These are phyloP conservation scores for Chiroxiphia lanceolata DNA, from an alignment of 2,797 vertebrate genomes.

Conservation along the genomic window DNA sequence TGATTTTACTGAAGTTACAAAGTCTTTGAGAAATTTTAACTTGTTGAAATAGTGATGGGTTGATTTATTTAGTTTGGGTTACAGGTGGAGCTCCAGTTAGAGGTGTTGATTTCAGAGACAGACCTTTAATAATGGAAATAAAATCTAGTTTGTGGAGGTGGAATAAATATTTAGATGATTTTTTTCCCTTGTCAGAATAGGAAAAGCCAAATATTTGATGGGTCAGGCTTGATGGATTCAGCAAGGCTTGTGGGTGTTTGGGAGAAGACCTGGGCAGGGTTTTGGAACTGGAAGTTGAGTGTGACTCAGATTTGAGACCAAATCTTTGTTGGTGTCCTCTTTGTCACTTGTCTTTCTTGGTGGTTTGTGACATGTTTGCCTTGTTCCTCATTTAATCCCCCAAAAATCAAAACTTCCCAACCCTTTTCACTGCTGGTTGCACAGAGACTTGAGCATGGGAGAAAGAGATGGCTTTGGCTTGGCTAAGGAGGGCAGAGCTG, in stretches of 20 bases:
- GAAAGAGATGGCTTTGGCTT: accelerated
- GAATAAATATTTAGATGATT: no score
- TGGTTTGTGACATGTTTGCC: not conserved
- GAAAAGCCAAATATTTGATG: not conserved
- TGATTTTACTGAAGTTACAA: no score
- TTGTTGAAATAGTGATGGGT: no score
- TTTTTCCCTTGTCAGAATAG: not conserved
- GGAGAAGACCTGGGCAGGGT: not conserved
- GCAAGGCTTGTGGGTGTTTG: not conserved
- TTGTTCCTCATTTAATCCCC: not conserved
- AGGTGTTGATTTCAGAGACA: not conserved
- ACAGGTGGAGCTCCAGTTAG: no score
- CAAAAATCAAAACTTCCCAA: not conserved
- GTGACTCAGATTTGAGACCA: not conserved
- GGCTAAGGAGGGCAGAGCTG: not conserved
- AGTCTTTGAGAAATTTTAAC: no score
- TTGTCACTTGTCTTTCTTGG: not conserved
- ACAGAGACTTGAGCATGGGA: accelerated
- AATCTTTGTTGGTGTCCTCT: not conserved
- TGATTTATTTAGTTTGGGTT: no score
- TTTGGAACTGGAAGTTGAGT: not conserved
- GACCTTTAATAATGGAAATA: not conserved
- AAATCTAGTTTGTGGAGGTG: not conserved
- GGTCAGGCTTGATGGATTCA: not conserved
- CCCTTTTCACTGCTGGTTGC: no score